phyloP scores from a whole-genome alignment of 1,140 invertebrate species.

The Cotesia vestalis region DNA sequence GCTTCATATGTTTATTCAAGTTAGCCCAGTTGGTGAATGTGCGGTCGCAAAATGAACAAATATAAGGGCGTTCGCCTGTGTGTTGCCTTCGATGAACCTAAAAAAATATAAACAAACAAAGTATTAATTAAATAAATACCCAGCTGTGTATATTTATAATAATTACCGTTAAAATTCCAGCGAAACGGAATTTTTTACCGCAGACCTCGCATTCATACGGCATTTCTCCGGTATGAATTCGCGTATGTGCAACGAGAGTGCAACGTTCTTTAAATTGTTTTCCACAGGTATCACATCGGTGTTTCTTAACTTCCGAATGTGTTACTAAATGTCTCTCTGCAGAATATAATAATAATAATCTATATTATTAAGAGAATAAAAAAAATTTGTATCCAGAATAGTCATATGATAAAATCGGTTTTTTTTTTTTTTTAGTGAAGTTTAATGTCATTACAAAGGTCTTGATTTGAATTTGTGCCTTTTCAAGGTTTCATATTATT shows the following conservation, averaged over 20 bases:
- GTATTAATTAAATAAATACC: neutral
- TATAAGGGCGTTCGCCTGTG: constrained; percentile 71
- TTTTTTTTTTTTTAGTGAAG: no score
- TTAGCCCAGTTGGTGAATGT: constrained; percentile 75
- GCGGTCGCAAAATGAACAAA: constrained; percentile 68
- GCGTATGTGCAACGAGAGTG: constrained; percentile 63
- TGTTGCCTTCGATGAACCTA: constrained; percentile 69
- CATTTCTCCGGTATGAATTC: constrained; percentile 82
- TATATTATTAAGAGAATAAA: no score
- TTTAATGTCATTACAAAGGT: no score
- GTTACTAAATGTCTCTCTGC: constrained; percentile 66
- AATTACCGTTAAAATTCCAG: constrained; percentile 65
- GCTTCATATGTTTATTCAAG: constrained; percentile 74
- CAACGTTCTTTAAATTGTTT: constrained; percentile 69
- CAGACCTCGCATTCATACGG: constrained; percentile 73
- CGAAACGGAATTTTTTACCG: constrained; percentile 71
- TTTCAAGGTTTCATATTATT: no score
- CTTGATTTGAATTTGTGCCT: no score
- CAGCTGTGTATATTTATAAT: neutral
- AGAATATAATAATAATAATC: constrained; percentile 40
- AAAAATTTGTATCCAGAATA: no score
- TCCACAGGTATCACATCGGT: constrained; percentile 74
- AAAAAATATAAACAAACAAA: constrained; percentile 31
- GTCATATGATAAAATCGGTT: no score
- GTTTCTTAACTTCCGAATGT: constrained; percentile 70